These are phyloP conservation scores for Alauda arvensis DNA, from an alignment of 2,797 vertebrate species.

Conservation along the genomic window DNA sequence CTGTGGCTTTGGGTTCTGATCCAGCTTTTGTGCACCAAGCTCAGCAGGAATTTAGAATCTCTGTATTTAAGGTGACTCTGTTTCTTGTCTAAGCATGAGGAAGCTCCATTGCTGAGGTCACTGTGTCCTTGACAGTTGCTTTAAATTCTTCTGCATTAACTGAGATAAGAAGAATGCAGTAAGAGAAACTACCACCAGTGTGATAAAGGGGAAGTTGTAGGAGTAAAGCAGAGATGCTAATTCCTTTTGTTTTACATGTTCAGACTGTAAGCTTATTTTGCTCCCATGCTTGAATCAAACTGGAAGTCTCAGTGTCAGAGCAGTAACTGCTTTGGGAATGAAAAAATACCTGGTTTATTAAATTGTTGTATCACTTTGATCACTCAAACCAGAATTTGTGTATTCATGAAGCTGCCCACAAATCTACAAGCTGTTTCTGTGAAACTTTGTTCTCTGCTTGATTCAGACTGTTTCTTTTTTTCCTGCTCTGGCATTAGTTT, in stretches of 20 bases:
- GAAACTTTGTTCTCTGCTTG: not conserved
- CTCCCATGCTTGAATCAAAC: not conserved
- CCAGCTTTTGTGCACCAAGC: not conserved
- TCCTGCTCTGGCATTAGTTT: not conserved
- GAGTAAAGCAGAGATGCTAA: not conserved
- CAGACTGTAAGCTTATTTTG: not conserved
- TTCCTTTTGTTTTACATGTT: not conserved
- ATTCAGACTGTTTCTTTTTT: not conserved
- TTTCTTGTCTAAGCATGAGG: not conserved
- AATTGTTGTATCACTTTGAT: not conserved
- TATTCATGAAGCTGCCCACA: not conserved
- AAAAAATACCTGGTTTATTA: not conserved
- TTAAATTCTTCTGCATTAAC: constrained; percentile 9
- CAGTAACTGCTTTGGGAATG: not conserved
- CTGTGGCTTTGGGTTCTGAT: not conserved
- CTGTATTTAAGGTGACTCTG: not conserved
- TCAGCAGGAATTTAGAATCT: not conserved
- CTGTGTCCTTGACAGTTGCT: not conserved
- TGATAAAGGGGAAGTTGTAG: constrained; percentile 11
- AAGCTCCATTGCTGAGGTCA: not conserved
- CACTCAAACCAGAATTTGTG: not conserved
- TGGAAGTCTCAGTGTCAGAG: not conserved
- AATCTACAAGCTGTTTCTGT: not conserved
- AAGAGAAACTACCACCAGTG: not conserved
- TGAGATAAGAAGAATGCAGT: constrained; percentile 6